phyloP scores from a whole-genome alignment of 2,113 vertebrate genomes.

The Myotis davidii region DNA sequence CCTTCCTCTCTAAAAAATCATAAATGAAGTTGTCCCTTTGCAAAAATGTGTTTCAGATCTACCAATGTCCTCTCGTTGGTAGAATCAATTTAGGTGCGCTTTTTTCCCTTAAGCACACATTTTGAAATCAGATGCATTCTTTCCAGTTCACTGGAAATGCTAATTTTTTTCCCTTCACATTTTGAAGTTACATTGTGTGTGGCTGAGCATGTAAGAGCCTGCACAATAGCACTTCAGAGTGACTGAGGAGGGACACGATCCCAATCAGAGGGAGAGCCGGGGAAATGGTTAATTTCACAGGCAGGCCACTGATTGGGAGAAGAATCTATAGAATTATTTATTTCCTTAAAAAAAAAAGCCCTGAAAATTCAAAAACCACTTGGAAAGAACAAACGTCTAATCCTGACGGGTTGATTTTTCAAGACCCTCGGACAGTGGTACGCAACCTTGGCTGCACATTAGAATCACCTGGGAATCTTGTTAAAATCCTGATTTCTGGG shows the following conservation, averaged over 20 bases:
- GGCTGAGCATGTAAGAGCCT: background rate
- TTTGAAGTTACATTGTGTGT: conserved; percentile 62
- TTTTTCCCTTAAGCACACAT: conserved; percentile 58
- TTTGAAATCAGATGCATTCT: conserved; percentile 76
- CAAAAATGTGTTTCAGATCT: conserved; percentile 48
- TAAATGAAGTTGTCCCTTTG: conserved; percentile 67
- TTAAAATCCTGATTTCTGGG: too few species aligned
- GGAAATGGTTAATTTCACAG: conserved; percentile 60
- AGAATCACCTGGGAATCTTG: too few species aligned
- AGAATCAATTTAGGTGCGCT: conserved; percentile 50
- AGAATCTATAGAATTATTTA: conserved; percentile 50
- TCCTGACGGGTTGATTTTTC: conserved; percentile 52
- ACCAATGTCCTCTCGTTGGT: conserved; percentile 21
- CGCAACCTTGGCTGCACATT: too few species aligned
- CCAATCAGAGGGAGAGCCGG: conserved; percentile 14
- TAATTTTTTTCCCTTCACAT: conserved; percentile 48
- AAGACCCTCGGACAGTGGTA: background rate
- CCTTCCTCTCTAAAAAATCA: conserved; percentile 21
- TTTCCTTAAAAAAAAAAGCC: background rate
- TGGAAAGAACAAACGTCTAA: conserved; percentile 30
- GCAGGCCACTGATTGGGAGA: conserved; percentile 41
- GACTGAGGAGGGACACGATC: background rate
- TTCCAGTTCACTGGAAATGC: conserved; percentile 70
- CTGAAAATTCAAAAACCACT: conserved; percentile 54
- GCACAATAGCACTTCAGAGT: conserved; percentile 13